phyloP scores from a whole-genome alignment of 2,113 vertebrate species.

The Lucifuga dentata region DNA sequence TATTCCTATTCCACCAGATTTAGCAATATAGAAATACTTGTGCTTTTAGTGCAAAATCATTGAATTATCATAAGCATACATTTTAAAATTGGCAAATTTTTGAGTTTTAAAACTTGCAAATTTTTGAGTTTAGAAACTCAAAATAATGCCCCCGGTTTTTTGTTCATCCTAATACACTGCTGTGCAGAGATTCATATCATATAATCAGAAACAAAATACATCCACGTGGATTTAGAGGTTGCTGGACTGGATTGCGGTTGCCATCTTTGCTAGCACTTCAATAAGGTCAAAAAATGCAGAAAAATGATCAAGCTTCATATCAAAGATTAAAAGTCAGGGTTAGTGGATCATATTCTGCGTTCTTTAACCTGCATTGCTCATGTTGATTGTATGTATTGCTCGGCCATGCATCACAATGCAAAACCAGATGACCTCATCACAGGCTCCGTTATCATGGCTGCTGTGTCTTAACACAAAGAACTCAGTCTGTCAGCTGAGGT shows the following conservation, averaged over 20 bases:
- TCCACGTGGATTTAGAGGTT: neutral
- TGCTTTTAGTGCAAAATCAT: too few relatives aligned
- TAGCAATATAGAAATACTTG: too few relatives aligned
- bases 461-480: constrained; percentile 64
- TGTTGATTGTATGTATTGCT: neutral
- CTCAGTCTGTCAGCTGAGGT: constrained; percentile 67
- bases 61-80: too few relatives aligned
- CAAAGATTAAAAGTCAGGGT: neutral
- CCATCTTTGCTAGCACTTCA: neutral
- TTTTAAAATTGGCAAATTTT: too few relatives aligned
- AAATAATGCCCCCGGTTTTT: too few relatives aligned
- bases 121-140: too few relatives aligned
- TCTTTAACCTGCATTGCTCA: neutral
- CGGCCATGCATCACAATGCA: constrained; percentile 22
- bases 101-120: too few relatives aligned
- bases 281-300: constrained; percentile 5
- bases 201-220: neutral
- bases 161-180: too few relatives aligned
- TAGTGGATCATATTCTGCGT: constrained; percentile 2
- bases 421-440: constrained; percentile 53
- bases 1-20: too few relatives aligned
- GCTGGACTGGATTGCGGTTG: neutral
- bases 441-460: constrained; percentile 17
- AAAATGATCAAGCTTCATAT: neutral
- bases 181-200: too few relatives aligned